phyloP scores from a whole-genome alignment of 2,113 vertebrate genomes.

The Spheniscus mendiculus region DNA sequence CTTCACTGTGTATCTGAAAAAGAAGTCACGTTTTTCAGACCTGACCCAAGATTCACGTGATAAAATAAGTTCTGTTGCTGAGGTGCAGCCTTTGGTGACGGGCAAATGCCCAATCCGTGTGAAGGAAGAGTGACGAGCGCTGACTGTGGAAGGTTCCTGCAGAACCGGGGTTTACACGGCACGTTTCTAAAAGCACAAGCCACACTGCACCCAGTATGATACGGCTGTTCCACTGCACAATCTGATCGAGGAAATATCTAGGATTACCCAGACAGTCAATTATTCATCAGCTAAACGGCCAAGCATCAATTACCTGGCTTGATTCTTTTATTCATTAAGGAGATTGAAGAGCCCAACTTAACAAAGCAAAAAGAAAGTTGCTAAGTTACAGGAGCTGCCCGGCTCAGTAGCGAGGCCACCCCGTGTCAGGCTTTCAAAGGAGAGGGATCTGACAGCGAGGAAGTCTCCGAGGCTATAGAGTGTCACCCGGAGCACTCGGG shows the following conservation, averaged over 20 bases:
- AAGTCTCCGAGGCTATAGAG: not conserved
- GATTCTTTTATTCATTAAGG: constrained; percentile 94
- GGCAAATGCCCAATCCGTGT: not conserved
- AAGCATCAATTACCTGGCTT: constrained; percentile 95
- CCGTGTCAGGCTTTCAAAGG: not conserved
- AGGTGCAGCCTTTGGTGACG: not conserved
- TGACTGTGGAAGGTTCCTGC: not conserved
- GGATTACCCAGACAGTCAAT: constrained; percentile 93
- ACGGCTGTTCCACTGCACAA: constrained; percentile 80
- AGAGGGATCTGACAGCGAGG: not conserved
- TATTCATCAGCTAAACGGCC: constrained; percentile 88
- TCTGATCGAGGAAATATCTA: constrained; percentile 87
- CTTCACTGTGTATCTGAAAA: not conserved
- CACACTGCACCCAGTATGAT: constrained; percentile 53
- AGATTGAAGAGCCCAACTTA: constrained; percentile 85
- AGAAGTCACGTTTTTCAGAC: not conserved
- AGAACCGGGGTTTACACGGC: not conserved
- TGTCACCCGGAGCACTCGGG: not conserved
- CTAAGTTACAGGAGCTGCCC: constrained; percentile 75
- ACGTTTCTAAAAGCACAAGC: constrained; percentile 2
- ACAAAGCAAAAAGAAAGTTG: constrained; percentile 78
- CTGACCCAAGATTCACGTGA: accelerated
- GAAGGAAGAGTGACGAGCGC: not conserved
- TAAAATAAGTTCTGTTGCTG: not conserved
- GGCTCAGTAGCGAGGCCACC: not conserved